These are phyloP conservation scores for Sebastes taczanowskii DNA, from an alignment of 2,797 vertebrate genomes.

Conservation along the genomic window DNA sequence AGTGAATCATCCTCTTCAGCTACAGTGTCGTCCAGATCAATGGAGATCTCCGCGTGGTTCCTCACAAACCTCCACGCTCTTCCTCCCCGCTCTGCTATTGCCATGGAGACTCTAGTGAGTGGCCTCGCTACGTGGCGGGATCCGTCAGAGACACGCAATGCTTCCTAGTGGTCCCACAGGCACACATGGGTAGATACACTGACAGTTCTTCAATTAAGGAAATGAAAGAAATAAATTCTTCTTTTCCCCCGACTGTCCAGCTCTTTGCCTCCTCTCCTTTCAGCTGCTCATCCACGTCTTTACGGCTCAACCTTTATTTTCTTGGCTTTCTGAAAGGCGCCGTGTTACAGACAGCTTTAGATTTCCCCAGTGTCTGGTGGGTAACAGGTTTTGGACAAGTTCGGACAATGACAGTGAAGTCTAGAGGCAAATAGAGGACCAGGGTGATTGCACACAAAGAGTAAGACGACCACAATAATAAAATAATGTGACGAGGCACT, in stretches of 20 bases:
- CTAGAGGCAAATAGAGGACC: background rate
- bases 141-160: constrained; percentile 20
- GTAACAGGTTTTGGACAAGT: constrained; percentile 14
- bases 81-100: constrained; percentile 48
- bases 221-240: background rate
- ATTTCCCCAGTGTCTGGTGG: constrained; percentile 1
- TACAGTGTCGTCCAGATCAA: constrained; percentile 57
- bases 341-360: background rate
- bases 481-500: constrained; percentile 1
- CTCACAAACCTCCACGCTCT: constrained; percentile 42
- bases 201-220: constrained; percentile 17
- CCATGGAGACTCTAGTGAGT: constrained; percentile 67
- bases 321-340: background rate
- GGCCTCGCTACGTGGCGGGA: constrained; percentile 17
- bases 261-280: background rate
- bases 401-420: constrained; percentile 11
- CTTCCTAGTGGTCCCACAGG: background rate
- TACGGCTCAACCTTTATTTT: background rate
- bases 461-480: background rate
- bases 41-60: constrained; percentile 65
- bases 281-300: background rate
- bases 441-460: background rate
- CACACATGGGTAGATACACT: background rate
- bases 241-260: background rate
- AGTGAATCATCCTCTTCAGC: constrained; percentile 59